Evolutionary conservation across 2,797 vertebrate genomes (phyloP), one percentile per base, ranked within the genome.

Genomic region (Pipistrellus pipistrellus): DNA sequence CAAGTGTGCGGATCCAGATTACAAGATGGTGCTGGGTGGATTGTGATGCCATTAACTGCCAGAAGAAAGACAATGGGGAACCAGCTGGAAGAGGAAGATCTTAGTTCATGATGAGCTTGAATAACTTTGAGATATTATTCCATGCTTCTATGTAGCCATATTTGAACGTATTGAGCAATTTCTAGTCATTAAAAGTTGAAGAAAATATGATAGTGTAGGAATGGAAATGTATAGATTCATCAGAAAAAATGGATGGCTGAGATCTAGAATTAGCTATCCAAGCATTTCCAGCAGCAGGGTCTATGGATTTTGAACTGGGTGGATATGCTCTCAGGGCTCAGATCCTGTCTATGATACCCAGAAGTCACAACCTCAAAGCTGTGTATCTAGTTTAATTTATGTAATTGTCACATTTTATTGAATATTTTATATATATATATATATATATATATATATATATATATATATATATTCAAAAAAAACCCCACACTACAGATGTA

Each of bases 301-400:
- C 12, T 30, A 1, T 25, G 69, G 10, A 8, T 0, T 0, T 14
- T 4, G 8, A 10, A 41, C 30, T 2, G 27, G 21, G 6, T 7
- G 6, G 27, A 6, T 21, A 8, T 13, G 9, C 1, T 62, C 7
- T 7, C 1, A 6, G 38, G 25, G 14, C 53, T 53, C 69, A 13
- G 17, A 44, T 6, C 20, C 3, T 0, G n/a, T 11, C 35, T 2
- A 0, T 9, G 44, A 27, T 18, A 9, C n/a, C 23, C 5, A 1
- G 4, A 23, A 30, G 10, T 25, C 32, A 25, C 21, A 68, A 57
- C 12, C 32, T 4, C 4, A 0, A 17, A 71, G 4, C 1, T 8
- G 0, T 15, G 1, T 27, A 12, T 38, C 2, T 5, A 41, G 30
- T 6, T n/a, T 53, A 68, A 12, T 9, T 20, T 2, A 8, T 11